phyloP scores from a whole-genome alignment of 2,888 invertebrate genomes.

The Macrophya alboannulata region DNA sequence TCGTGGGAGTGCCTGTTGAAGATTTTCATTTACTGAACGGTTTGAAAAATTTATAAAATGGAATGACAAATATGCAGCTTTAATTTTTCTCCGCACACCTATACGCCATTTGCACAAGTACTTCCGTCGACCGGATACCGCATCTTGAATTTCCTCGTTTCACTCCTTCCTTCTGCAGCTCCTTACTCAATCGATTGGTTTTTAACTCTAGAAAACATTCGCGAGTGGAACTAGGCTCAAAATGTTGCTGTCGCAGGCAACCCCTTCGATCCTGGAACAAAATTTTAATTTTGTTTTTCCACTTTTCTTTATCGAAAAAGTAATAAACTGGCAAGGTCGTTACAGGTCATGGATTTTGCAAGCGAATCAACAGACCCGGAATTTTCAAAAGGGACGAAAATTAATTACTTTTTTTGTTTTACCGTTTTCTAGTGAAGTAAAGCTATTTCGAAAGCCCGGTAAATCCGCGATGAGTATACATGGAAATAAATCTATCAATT shows the following conservation, averaged over 20 bases:
- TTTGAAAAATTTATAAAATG: constrained; percentile 9
- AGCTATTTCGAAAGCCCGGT: not conserved
- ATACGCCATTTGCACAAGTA: constrained; percentile 34
- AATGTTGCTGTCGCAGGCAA: not conserved
- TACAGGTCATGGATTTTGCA: not conserved
- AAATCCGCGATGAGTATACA: not conserved
- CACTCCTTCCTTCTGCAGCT: constrained; percentile 40
- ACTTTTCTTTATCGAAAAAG: not conserved
- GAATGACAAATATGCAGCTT: constrained; percentile 39
- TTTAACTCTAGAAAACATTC: constrained; percentile 25
- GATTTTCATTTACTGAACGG: constrained; percentile 7
- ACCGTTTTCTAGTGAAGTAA: not conserved
- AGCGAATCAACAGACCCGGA: not conserved
- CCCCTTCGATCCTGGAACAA: not conserved
- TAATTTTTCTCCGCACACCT: constrained; percentile 13
- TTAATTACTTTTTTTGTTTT: not conserved
- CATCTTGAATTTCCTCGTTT: constrained; percentile 36
- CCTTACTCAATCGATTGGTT: constrained; percentile 52
- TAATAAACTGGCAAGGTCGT: not conserved
- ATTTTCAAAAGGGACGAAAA: not conserved
- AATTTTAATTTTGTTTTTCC: not conserved
- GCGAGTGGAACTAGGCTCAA: not conserved
- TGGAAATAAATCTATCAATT: not conserved
- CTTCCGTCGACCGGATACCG: constrained; percentile 55
- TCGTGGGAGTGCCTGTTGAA: not conserved